Evolutionary conservation across 2,113 vertebrate genomes (phyloP).

Genomic region (Panthera leo): DNA sequence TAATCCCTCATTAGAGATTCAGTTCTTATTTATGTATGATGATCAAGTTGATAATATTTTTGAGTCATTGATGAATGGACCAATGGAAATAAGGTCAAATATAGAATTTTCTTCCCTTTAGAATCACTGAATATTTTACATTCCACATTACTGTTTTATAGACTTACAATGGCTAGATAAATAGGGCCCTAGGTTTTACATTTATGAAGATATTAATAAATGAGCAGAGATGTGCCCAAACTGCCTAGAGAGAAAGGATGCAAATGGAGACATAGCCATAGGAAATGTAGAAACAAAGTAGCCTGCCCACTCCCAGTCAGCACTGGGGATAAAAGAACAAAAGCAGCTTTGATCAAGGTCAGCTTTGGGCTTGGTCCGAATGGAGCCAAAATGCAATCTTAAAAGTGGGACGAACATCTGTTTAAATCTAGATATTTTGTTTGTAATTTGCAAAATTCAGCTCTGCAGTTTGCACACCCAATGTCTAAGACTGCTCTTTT

Average conservation of each 20-base stretch:
- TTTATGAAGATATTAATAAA: constrained; percentile 76
- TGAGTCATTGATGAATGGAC: constrained; percentile 66
- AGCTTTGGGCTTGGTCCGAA: background rate
- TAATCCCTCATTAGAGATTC: constrained; percentile 82
- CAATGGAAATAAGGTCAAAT: constrained; percentile 82
- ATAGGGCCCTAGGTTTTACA: constrained; percentile 62
- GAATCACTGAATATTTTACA: constrained; percentile 75
- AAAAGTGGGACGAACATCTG: background rate
- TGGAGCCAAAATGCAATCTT: background rate
- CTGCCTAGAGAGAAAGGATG: constrained; percentile 36
- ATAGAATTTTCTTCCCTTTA: constrained; percentile 75
- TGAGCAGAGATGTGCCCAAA: constrained; percentile 52
- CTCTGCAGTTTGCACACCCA: background rate
- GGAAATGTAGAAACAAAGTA: background rate
- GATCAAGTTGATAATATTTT: constrained; percentile 78
- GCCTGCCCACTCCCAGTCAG: background rate
- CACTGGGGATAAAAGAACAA: background rate
- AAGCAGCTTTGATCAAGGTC: background rate
- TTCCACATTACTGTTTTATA: constrained; percentile 75
- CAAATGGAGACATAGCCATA: background rate
- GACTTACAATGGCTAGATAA: constrained; percentile 72
- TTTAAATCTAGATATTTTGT: background rate
- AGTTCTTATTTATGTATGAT: constrained; percentile 73
- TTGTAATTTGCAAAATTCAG: background rate
- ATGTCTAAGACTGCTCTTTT: background rate